Conservation (phyloP, 2,888 invertebrate species). For the Carcina quercana region DNA sequence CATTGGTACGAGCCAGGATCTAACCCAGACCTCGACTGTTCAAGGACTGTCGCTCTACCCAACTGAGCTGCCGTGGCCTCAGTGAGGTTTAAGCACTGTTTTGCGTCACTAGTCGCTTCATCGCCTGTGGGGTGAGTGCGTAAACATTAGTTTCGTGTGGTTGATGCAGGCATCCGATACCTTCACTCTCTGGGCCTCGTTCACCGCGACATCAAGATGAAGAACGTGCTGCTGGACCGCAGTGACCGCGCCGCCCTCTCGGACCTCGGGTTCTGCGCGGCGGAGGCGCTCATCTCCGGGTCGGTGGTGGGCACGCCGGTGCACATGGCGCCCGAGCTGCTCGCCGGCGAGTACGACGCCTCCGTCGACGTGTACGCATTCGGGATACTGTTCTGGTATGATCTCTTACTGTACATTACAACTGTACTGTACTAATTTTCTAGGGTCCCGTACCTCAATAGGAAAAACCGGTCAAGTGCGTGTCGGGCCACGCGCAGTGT, state of each 20-base stretch:
- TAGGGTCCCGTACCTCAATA: no score
- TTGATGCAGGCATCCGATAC: slow-evolving; percentile 80
- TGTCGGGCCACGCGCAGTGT: no score
- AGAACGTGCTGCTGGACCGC: slow-evolving; percentile 88
- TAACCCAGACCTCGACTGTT: no score
- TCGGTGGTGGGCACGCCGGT: slow-evolving; percentile 92
- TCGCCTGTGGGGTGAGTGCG: no score
- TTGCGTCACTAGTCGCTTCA: no score
- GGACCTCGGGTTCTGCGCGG: slow-evolving; percentile 92
- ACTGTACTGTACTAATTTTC: no score
- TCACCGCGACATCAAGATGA: slow-evolving; percentile 92
- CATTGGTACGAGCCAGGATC: no score
- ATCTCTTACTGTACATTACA: no score
- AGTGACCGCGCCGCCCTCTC: slow-evolving; percentile 85
- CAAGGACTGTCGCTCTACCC: no score
- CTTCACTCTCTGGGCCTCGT: slow-evolving; percentile 91
- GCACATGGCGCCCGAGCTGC: slow-evolving; percentile 93
- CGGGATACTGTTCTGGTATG: slow-evolving; percentile 88
- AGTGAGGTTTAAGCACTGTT: no score
- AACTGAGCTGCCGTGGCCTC: no score
- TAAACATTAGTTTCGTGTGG: background rate
- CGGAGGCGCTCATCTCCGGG: slow-evolving; percentile 92
- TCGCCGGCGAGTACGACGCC: slow-evolving; percentile 86
- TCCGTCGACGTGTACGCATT: slow-evolving; percentile 93
- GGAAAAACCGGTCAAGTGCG: no score